Conservation (phyloP, 1,140 invertebrate species). For the Drosophila orena region DNA sequence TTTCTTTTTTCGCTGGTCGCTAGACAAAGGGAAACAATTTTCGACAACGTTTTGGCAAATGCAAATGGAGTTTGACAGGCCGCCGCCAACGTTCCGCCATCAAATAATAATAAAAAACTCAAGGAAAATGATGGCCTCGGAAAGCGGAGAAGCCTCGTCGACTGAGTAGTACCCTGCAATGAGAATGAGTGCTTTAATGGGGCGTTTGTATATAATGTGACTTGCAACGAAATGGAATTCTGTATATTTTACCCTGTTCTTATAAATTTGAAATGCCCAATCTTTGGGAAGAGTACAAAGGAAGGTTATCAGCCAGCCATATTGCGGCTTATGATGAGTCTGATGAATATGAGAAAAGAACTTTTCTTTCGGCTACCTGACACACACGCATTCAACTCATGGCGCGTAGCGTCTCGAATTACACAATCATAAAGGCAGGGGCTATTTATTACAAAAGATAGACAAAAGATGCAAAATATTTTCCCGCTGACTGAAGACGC, state of each 20-base stretch:
- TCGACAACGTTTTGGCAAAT: conserved; percentile 74
- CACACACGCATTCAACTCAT: conserved; percentile 13
- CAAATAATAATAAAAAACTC: conserved; percentile 72
- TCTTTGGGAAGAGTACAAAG: conserved; percentile 10
- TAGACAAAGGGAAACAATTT: conserved; percentile 62
- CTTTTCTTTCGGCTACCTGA: conserved; percentile 52
- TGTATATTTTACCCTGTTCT: neutral
- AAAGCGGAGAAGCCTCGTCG: conserved; percentile 1
- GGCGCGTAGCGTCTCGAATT: conserved; percentile 54
- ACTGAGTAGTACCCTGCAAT: conserved; percentile 10
- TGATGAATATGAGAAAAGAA: conserved; percentile 65
- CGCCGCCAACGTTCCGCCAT: conserved; percentile 23
- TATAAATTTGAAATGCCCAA: neutral
- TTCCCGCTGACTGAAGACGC: conserved; percentile 33
- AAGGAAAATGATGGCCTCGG: conserved; percentile 11
- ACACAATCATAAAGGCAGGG: conserved; percentile 47
- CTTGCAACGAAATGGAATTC: no score
- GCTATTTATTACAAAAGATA: conserved; percentile 76
- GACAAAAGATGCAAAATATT: conserved; percentile 80
- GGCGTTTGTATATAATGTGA: no score
- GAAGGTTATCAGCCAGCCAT: conserved; percentile 64
- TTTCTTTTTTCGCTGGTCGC: neutral
- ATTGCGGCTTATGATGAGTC: conserved; percentile 60
- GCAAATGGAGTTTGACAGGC: conserved; percentile 77
- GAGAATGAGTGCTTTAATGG: neutral